These are phyloP conservation scores for Hiodon alosoides DNA, from an alignment of 2,113 vertebrate species.

Conservation along the genomic window DNA sequence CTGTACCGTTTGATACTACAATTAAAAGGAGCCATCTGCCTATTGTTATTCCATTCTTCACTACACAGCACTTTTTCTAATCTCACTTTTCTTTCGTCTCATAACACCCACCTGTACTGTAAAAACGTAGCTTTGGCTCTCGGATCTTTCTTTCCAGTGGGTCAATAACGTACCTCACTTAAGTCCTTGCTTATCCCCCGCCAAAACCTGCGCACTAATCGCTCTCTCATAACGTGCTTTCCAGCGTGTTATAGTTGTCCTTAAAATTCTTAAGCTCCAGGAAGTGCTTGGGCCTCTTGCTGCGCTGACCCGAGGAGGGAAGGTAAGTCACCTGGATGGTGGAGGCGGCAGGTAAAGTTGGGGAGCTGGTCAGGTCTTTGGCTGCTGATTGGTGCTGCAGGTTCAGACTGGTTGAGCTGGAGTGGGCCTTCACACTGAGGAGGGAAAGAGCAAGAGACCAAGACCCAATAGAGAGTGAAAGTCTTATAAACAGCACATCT, in stretches of 20 bases:
- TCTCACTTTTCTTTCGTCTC: background rate
- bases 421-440: slow-evolving; percentile 56
- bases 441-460: background rate
- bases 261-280: slow-evolving; percentile 96
- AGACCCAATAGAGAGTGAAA: too few species aligned
- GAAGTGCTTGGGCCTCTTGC: slow-evolving; percentile 89
- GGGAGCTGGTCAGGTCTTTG: slow-evolving; percentile 76
- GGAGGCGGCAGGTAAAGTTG: slow-evolving; percentile 52
- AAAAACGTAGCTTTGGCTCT: background rate
- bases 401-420: slow-evolving; percentile 59
- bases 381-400: slow-evolving; percentile 83
- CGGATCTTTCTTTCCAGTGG: background rate
- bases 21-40: background rate
- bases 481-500: too few species aligned
- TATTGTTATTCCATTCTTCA: too few species aligned
- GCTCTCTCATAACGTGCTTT: slow-evolving; percentile 76
- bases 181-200: background rate
- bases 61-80: background rate
- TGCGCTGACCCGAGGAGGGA: slow-evolving; percentile 80
- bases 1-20: background rate
- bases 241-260: slow-evolving; percentile 94
- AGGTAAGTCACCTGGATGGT: slow-evolving; percentile 90
- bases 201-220: background rate
- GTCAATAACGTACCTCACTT: background rate
- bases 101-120: background rate